Evolutionary conservation across 2,113 vertebrate genomes (phyloP).

Genomic region (Petrocephalus zakoni): DNA sequence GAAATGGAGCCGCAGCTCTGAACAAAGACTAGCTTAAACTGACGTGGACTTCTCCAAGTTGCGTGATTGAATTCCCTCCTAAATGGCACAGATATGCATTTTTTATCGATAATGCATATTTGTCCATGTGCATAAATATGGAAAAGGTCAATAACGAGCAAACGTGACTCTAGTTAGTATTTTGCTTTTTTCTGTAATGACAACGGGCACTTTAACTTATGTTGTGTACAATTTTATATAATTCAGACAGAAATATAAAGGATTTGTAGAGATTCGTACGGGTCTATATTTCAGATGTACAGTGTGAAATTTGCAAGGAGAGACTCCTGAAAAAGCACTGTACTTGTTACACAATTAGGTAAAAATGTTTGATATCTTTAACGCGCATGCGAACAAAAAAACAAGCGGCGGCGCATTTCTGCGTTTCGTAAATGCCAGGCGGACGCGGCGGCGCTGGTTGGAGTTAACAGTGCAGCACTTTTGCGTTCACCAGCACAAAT

Average conservation of each 20-base stretch:
- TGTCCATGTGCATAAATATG: constrained; percentile 11
- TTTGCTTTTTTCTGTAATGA: not conserved
- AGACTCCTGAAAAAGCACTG: constrained; percentile 46
- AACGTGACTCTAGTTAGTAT: not conserved
- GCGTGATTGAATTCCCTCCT: not conserved
- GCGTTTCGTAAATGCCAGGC: constrained; percentile 92
- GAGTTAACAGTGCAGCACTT: constrained; percentile 99
- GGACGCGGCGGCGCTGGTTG: constrained; percentile 73
- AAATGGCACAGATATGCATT: constrained; percentile 15
- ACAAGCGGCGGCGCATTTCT: constrained; percentile 73
- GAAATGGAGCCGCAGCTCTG: not conserved
- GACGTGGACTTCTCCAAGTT: constrained; percentile 7
- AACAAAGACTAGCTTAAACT: not conserved
- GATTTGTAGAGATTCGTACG: not conserved
- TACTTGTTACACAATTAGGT: constrained; percentile 59
- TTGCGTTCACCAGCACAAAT: constrained; percentile 99
- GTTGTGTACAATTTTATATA: not conserved
- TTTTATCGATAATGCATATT: constrained; percentile 14
- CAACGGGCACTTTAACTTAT: not conserved
- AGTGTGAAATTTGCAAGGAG: constrained; percentile 35
- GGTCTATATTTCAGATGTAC: not conserved
- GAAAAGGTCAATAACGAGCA: constrained; percentile 6
- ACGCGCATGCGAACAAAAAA: constrained; percentile 60
- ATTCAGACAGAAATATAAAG: not conserved
- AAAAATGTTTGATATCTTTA: constrained; percentile 62